Conservation (phyloP, 2,113 vertebrate species). For the Malurus alboscapulatus region DNA sequence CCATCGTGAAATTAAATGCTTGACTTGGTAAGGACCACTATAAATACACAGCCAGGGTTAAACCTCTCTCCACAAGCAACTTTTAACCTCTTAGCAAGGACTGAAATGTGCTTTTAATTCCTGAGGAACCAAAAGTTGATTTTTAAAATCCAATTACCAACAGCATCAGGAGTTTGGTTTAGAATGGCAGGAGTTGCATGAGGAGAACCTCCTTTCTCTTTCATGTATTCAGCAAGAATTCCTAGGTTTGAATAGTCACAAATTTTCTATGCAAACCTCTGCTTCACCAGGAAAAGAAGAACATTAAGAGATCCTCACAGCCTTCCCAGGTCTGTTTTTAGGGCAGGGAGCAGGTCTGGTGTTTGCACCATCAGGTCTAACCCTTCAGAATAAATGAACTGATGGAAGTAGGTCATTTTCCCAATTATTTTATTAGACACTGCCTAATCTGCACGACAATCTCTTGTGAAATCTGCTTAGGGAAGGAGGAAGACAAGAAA, state of each 20-base stretch:
- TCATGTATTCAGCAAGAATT: not conserved
- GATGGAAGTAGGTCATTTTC: not conserved
- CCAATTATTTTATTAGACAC: not conserved
- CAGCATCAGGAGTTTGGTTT: not conserved
- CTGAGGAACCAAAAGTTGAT: not conserved
- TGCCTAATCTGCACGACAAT: not conserved
- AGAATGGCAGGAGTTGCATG: not conserved
- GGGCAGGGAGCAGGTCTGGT: not conserved
- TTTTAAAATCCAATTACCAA: not conserved
- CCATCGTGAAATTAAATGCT: not conserved
- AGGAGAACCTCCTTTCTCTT: not conserved
- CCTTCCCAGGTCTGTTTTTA: not conserved
- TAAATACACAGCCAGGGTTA: not conserved
- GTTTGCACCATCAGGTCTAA: not conserved
- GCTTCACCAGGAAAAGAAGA: not conserved
- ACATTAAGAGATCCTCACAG: not conserved
- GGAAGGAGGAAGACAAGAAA: not conserved
- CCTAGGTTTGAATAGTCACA: not conserved
- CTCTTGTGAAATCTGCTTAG: not conserved
- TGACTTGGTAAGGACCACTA: not conserved
- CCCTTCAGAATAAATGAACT: not conserved
- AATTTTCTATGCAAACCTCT: not conserved
- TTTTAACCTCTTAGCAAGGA: not conserved
- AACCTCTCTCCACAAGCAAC: not conserved
- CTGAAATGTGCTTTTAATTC: not conserved